Evolutionary conservation across 2,888 invertebrate genomes (phyloP).

Genomic region (Campoplex capitator): DNA sequence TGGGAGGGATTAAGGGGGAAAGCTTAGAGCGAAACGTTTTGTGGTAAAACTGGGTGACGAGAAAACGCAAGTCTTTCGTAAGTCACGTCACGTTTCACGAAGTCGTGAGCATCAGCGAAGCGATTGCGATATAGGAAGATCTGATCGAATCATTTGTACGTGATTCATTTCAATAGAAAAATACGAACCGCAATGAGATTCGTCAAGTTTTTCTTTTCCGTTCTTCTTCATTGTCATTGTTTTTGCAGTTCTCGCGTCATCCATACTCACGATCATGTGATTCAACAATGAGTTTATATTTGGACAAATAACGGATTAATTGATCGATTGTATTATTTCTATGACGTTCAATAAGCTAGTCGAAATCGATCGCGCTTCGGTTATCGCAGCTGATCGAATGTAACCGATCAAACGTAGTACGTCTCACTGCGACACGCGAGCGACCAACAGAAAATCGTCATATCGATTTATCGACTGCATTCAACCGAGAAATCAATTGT

Average conservation of each 20-base stretch:
- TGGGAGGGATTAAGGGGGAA: slow-evolving; percentile 19
- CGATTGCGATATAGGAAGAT: slow-evolving; percentile 26
- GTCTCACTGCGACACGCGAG: background rate
- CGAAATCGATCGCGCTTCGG: background rate
- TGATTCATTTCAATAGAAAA: slow-evolving; percentile 32
- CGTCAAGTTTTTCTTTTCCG: background rate
- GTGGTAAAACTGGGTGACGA: slow-evolving; percentile 33
- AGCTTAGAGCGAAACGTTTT: slow-evolving; percentile 11
- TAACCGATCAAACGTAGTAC: background rate
- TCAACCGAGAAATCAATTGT: background rate
- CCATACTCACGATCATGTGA: background rate
- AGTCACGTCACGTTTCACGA: slow-evolving; percentile 62
- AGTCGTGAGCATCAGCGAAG: slow-evolving; percentile 40
- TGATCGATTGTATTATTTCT: background rate
- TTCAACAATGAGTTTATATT: background rate
- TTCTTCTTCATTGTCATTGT: background rate
- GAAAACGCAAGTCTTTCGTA: slow-evolving; percentile 24
- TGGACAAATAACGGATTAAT: background rate
- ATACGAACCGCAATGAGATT: background rate
- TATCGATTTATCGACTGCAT: slow-evolving; percentile 3
- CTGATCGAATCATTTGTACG: slow-evolving; percentile 52
- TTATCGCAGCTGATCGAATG: background rate
- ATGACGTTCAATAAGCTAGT: background rate
- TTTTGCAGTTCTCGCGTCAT: background rate
- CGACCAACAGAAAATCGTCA: background rate